phyloP scores from a whole-genome alignment of 2,113 vertebrate genomes.

The Actinemys pallida region DNA sequence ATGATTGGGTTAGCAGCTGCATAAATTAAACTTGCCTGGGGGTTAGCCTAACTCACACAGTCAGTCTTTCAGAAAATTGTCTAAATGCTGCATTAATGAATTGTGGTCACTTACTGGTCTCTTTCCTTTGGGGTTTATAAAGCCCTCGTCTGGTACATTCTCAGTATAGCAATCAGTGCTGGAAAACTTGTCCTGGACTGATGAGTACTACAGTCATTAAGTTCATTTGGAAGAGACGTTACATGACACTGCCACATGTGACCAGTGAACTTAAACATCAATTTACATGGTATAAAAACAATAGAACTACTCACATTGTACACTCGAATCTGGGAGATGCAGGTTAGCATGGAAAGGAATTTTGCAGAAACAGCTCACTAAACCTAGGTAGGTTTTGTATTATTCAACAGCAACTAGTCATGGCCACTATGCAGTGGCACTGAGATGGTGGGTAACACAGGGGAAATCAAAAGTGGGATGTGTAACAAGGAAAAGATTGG shows the following conservation, averaged over 20 bases:
- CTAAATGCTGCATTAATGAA: neutral
- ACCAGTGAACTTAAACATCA: neutral
- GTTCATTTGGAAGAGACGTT: rapidly evolving
- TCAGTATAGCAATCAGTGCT: rapidly evolving
- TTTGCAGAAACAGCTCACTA: neutral
- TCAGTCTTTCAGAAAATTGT: neutral
- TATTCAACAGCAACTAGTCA: neutral
- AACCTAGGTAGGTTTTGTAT: neutral
- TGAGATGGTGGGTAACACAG: neutral
- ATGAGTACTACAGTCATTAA: neutral
- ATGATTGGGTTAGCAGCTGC: neutral
- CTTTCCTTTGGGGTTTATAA: neutral
- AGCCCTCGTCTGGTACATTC: rapidly evolving
- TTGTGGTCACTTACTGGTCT: neutral
- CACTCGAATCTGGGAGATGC: neutral
- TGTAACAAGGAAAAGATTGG: neutral
- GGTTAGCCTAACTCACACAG: neutral
- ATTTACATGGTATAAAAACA: neutral
- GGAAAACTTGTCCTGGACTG: neutral
- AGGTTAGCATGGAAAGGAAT: neutral
- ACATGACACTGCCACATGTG: neutral
- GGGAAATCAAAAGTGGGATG: neutral
- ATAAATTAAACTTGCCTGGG: neutral
- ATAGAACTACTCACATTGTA: neutral
- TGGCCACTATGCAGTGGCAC: neutral